Evolutionary conservation across 2,888 invertebrate species (phyloP).

Genomic region (Oscheius onirici): DNA sequence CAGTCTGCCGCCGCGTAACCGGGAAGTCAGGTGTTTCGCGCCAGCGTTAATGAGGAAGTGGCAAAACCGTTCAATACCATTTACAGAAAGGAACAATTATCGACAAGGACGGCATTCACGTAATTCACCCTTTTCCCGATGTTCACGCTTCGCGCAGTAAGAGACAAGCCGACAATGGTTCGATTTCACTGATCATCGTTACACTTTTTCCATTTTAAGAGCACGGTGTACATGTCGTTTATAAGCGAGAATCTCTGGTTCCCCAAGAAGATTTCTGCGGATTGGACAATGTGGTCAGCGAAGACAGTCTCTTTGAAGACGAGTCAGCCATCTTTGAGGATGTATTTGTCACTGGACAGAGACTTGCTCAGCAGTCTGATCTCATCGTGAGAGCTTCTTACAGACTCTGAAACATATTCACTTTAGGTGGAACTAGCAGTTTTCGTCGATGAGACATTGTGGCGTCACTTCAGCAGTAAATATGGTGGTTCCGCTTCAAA

Average conservation of each 20-base stretch:
- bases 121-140: conserved; percentile 70
- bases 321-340: conserved; percentile 70
- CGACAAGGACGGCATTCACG: conserved; percentile 59
- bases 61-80: not conserved
- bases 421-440: conserved; percentile 70
- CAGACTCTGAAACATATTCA: too few relatives aligned
- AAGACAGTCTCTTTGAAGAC: conserved; percentile 67
- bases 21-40: conserved; percentile 7
- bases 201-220: conserved; percentile 30
- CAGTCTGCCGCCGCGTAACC: not conserved
- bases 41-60: not conserved
- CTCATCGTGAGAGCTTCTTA: conserved; percentile 47
- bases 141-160: conserved; percentile 61
- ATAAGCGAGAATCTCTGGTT: conserved; percentile 59
- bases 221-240: conserved; percentile 65
- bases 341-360: conserved; percentile 68
- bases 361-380: conserved; percentile 62
- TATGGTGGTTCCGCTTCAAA: conserved; percentile 64
- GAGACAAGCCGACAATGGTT: conserved; percentile 44
- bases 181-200: not conserved
- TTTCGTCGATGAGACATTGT: conserved; percentile 69
- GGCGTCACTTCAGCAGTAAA: conserved; percentile 69
- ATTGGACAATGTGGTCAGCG: conserved; percentile 66
- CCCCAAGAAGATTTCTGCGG: conserved; percentile 67
- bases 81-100: conserved; percentile 70